These are phyloP conservation scores for Campoletis raptor DNA, from an alignment of 2,888 invertebrate genomes.

Conservation along the genomic window DNA sequence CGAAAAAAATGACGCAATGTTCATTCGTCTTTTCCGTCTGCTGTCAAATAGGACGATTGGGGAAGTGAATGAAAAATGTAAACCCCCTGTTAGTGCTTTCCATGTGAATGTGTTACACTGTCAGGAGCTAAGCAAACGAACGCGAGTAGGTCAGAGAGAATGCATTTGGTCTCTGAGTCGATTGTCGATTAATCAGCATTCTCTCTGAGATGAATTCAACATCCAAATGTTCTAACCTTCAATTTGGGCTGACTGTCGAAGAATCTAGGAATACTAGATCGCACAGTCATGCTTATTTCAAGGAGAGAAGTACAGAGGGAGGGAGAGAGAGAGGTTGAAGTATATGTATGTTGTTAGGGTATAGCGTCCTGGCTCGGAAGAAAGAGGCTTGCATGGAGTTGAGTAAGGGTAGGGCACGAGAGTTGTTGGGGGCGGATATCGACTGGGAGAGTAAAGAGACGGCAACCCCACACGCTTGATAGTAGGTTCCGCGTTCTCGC, in stretches of 20 bases:
- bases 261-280: conserved; percentile 30
- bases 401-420: conserved; percentile 69
- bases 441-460: conserved; percentile 73
- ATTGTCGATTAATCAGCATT: conserved; percentile 32
- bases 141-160: neutral
- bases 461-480: conserved; percentile 67
- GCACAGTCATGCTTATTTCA: conserved; percentile 32
- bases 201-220: conserved; percentile 5
- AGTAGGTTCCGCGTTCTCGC: conserved; percentile 58
- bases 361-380: conserved; percentile 43
- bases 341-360: conserved; percentile 31
- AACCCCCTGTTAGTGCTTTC: neutral
- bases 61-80: neutral
- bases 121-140: neutral
- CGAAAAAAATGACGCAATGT: neutral
- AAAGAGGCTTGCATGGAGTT: conserved; percentile 67
- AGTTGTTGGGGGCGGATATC: conserved; percentile 73
- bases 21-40: neutral
- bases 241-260: neutral
- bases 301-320: conserved; percentile 17
- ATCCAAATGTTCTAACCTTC: conserved; percentile 19
- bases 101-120: neutral
- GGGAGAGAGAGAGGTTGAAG: conserved; percentile 28
- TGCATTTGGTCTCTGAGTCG: neutral
- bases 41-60: neutral